Percentiles rank a stretch among this genome's conserved stretches.
Evolutionary conservation across 2,888 invertebrate genomes (phyloP).

Genomic region (Drosophila subquinaria): DNA sequence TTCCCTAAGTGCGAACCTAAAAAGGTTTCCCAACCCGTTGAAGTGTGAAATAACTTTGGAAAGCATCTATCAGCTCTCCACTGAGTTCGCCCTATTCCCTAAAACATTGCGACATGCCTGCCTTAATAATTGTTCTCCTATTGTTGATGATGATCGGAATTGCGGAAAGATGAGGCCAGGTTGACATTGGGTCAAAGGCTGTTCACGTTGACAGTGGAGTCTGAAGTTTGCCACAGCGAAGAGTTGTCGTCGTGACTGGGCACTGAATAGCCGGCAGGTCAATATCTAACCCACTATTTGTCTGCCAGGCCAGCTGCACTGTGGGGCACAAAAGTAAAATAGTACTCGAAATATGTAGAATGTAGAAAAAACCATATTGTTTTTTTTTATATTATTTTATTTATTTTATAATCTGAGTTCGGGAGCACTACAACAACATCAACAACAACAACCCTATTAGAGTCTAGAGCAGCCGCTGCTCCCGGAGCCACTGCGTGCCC

Average conservation of each 20-base stretch:
- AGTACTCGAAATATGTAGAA: neutral
- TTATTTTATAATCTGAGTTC: too few species aligned
- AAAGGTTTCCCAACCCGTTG: conserved; percentile 18
- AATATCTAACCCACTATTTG: conserved; percentile 54
- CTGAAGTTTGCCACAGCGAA: conserved; percentile 15
- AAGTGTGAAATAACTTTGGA: conserved; percentile 36
- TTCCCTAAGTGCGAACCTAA: conserved; percentile 25
- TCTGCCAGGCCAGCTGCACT: conserved; percentile 49
- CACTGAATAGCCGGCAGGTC: conserved; percentile 39
- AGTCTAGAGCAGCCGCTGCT: too few species aligned
- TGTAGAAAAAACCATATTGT: too few species aligned
- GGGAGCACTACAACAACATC: too few species aligned
- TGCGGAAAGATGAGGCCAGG: conserved; percentile 32
- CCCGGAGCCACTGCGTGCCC: too few species aligned
- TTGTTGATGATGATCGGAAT: conserved; percentile 31
- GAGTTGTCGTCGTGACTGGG: conserved; percentile 46
- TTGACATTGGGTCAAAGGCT: conserved; percentile 45
- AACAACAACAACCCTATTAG: too few species aligned
- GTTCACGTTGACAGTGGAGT: conserved; percentile 33
- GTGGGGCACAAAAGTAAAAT: conserved; percentile 14
- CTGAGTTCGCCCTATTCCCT: neutral
- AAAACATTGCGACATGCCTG: conserved; percentile 22
- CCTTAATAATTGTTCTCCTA: neutral
- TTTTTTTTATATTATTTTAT: too few species aligned
- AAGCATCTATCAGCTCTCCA: conserved; percentile 1